Base-by-base conservation (phyloP, 2,113 vertebrate species). In the Oreotrochilus melanogaster region DNA sequence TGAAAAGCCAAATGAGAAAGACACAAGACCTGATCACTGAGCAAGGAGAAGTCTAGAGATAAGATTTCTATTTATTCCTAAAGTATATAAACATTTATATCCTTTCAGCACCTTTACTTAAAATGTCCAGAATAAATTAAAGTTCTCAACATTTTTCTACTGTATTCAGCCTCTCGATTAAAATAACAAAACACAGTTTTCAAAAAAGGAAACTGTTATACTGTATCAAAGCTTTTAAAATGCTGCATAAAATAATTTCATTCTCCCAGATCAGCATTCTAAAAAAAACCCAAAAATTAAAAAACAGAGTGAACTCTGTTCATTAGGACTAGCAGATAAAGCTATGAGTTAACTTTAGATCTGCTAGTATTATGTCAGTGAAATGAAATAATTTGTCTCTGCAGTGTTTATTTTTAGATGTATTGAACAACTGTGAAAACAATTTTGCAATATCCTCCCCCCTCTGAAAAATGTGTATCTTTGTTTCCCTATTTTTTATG, bases 381-480 rank as follows among this genome's bases (percentile, higher is more conserved):
- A 74, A 92, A 84, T 81, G 11, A 89, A 93, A 91, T 39, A 33
- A 78, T 87, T 87, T 64, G 22, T 76, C 94, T 92, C 76, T 83
- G 28, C 57, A 65, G 8, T 37, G 45, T 43, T 93, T 73, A 89
- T 95, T 94, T 96, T 93, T 83, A 88, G 86, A 70, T 53, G 11
- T 39, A 86, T 61, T 67, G 27, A 96, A 92, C 37, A 95, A 83
- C 10, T 82, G 48, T 70, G 78, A 93, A 92, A 92, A 83, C 18
- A 85, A 79, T 95, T 95, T 94, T 96, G 92, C 93, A 96, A 92
- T 61, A 95, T 96, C 85, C 85, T 89, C 62, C 78, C 31, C 50
- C 4, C 23, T 81, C 61, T 72, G 51, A 94, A 91, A 96, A 85
- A 72, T 21, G 11, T 4, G 0, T 48, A 79, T 85, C 30, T 80